Percentiles rank a stretch among this genome's conserved stretches.
phyloP scores from a whole-genome alignment of 2,888 invertebrate species.

The Nasonovia ribisnigri region DNA sequence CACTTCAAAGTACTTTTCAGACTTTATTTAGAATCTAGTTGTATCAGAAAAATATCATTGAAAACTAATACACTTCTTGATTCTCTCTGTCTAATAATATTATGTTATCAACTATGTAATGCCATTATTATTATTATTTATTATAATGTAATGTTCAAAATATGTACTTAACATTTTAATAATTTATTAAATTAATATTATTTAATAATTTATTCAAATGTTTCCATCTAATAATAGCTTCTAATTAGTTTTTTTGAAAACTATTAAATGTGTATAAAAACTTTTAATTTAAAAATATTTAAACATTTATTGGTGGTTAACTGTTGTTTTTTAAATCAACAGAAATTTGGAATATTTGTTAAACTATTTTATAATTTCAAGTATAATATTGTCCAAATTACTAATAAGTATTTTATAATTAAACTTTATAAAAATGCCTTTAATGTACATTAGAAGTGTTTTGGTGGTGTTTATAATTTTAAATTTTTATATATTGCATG shows the following conservation, averaged over 20 bases:
- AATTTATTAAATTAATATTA: neutral
- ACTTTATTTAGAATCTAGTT: neutral
- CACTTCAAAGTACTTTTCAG: neutral
- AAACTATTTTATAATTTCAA: neutral
- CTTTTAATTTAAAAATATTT: neutral
- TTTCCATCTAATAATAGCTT: neutral
- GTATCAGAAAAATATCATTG: neutral
- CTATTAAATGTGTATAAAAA: neutral
- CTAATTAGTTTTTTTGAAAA: neutral
- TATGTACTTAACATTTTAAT: neutral
- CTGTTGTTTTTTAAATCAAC: neutral
- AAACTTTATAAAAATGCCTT: neutral
- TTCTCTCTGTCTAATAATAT: neutral
- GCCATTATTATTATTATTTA: neutral
- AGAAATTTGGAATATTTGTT: neutral
- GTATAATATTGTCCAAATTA: neutral
- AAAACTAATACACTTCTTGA: neutral
- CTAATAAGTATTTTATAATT: too few relatives aligned
- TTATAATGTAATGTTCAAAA: neutral
- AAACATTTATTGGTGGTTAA: too few relatives aligned
- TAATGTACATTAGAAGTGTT: neutral
- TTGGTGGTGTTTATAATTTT: too few relatives aligned
- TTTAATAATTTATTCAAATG: neutral
- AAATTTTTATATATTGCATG: constrained; percentile 41
- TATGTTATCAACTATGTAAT: neutral